Percentiles rank a stretch among this genome's conserved stretches.
Evolutionary conservation across 2,888 invertebrate genomes (phyloP).

Genomic region (Lasioglossum calceatum): DNA sequence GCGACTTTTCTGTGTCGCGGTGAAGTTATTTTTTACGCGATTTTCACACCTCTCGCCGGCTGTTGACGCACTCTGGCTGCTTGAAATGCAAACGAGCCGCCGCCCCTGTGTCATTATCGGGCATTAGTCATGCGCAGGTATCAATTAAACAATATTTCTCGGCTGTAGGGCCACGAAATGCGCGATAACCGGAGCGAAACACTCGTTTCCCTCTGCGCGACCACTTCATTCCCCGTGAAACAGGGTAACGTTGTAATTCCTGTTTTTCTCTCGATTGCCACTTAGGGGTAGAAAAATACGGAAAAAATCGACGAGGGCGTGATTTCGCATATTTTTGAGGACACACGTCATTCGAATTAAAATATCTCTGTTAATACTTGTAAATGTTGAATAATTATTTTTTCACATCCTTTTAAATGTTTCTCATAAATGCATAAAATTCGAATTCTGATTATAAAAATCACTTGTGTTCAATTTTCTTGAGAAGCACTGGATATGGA

Average conservation of each 20-base stretch:
- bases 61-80: not conserved
- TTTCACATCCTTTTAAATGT: too few relatives aligned
- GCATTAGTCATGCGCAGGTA: not conserved
- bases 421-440: too few relatives aligned
- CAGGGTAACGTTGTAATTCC: not conserved
- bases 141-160: slow-evolving; percentile 23
- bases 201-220: not conserved
- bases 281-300: not conserved
- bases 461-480: too few relatives aligned
- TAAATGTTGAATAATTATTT: not conserved
- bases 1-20: not conserved
- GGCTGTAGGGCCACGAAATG: not conserved
- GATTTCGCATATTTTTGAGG: too few relatives aligned
- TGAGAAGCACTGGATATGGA: not conserved
- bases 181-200: not conserved
- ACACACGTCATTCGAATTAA: not conserved
- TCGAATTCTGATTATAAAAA: too few relatives aligned
- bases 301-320: not conserved
- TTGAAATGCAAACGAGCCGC: slow-evolving; percentile 19
- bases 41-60: not conserved
- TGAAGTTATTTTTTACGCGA: not conserved
- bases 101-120: not conserved
- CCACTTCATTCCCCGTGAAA: not conserved
- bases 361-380: not conserved
- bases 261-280: not conserved